Percentiles rank a stretch among this genome's conserved stretches.
Evolutionary conservation across 2,113 vertebrate genomes (phyloP).

Genomic region (Sciurus niger): DNA sequence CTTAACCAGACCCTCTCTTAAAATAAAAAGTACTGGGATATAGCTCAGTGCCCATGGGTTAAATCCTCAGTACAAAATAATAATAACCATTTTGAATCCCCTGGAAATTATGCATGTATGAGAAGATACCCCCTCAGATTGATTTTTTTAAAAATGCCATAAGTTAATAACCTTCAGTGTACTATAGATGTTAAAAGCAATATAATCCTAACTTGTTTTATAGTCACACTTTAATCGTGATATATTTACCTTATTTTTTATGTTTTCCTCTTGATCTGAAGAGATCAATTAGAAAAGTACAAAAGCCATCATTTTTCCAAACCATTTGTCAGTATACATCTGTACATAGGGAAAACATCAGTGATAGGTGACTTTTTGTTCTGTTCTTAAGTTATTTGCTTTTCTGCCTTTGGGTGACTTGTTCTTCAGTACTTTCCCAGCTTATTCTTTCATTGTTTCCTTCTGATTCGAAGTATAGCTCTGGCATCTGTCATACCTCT

Average conservation of each 20-base stretch:
- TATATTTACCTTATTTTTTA: neutral
- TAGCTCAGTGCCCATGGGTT: no score
- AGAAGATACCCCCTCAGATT: neutral
- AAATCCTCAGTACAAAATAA: no score
- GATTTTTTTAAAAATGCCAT: conserved; percentile 15
- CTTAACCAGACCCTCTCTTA: no score
- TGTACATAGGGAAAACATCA: neutral
- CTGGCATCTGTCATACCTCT: neutral
- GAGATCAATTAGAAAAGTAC: neutral
- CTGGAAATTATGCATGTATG: neutral
- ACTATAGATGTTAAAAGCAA: neutral
- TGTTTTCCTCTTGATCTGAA: conserved; percentile 33
- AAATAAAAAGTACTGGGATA: no score
- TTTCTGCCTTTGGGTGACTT: neutral
- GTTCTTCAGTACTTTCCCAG: neutral
- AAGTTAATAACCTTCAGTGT: neutral
- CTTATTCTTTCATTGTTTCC: conserved; percentile 44
- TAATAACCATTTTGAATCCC: neutral
- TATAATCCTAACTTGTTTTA: conserved; percentile 15
- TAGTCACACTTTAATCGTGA: conserved; percentile 46
- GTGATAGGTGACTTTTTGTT: neutral
- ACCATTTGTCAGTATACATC: neutral
- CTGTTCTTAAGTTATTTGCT: neutral
- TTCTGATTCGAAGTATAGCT: neutral
- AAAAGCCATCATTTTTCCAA: neutral